A percentile compares a stretch with the other conserved stretches of the same genome.
phyloP scores from a whole-genome alignment of 2,113 vertebrate genomes.

The Solea senegalensis region DNA sequence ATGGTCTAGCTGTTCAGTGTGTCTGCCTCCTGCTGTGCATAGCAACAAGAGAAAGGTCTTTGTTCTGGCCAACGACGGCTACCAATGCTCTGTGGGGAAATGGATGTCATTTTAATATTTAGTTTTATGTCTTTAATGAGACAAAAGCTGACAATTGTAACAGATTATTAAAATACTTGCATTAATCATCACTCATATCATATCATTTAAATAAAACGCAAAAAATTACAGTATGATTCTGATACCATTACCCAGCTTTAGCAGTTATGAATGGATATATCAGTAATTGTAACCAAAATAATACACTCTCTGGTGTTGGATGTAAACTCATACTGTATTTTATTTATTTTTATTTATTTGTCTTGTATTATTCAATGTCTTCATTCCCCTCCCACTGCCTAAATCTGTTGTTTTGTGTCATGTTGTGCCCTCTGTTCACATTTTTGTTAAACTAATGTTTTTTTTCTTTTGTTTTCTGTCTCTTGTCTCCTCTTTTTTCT shows the following conservation, averaged over 20 bases:
- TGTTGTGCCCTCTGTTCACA: conserved; percentile 38
- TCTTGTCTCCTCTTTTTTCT: conserved; percentile 61
- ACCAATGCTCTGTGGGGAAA: not conserved
- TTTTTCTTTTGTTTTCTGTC: conserved; percentile 60
- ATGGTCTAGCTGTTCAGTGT: conserved; percentile 15
- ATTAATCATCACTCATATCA: too few species aligned
- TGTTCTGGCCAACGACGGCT: not conserved
- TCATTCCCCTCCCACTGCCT: not conserved
- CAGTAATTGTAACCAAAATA: too few species aligned
- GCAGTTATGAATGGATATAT: too few species aligned
- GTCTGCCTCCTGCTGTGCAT: not conserved
- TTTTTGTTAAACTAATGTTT: conserved; percentile 72
- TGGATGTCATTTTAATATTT: too few species aligned
- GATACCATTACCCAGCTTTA: too few species aligned
- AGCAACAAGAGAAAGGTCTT: not conserved
- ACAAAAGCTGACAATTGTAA: too few species aligned
- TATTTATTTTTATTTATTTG: not conserved
- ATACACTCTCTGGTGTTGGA: too few species aligned
- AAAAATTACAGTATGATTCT: too few species aligned
- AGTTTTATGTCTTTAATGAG: too few species aligned
- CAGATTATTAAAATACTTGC: too few species aligned
- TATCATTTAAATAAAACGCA: too few species aligned
- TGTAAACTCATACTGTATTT: too few species aligned
- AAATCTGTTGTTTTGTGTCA: conserved; percentile 31
- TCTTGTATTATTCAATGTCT: not conserved